Percentiles rank a stretch among this genome's conserved stretches.
phyloP scores from a whole-genome alignment of 92 coral and sea anemone species.

The Actinernus sp. region DNA sequence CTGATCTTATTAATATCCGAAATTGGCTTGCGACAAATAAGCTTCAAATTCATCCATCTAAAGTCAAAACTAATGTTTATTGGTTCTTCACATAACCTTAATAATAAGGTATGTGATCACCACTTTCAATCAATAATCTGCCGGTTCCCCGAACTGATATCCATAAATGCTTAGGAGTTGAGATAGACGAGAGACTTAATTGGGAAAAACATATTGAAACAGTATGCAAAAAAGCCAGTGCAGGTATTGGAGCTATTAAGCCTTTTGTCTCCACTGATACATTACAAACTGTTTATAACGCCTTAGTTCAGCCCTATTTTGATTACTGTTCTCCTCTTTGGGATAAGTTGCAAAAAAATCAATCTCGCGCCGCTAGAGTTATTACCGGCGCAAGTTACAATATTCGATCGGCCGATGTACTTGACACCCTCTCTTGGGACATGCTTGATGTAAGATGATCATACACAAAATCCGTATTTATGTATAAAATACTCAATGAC shows the following conservation, averaged over 20 bases:
- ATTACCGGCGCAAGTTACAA: slow-evolving; percentile 36
- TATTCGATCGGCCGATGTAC: slow-evolving; percentile 3
- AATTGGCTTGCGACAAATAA: slow-evolving; percentile 19
- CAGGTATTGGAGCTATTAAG: too few relatives aligned
- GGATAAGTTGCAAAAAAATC: slow-evolving; percentile 13
- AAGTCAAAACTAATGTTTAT: slow-evolving; percentile 38
- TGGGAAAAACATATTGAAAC: slow-evolving; percentile 22
- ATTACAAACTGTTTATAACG: slow-evolving; percentile 4
- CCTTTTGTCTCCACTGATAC: too few relatives aligned
- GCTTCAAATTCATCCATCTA: slow-evolving; percentile 36
- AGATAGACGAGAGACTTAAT: slow-evolving; percentile 15
- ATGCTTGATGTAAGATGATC: neutral
- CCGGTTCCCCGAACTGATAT: neutral
- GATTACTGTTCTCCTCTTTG: slow-evolving; percentile 37
- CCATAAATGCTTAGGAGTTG: slow-evolving; percentile 31
- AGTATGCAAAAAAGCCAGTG: slow-evolving; percentile 24
- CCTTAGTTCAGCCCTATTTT: slow-evolving; percentile 27
- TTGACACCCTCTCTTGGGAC: neutral
- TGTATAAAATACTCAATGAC: slow-evolving; percentile 27
- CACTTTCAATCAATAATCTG: neutral
- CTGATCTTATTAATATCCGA: neutral
- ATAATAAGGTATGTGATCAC: neutral
- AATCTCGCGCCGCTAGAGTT: neutral
- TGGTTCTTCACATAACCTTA: slow-evolving; percentile 40
- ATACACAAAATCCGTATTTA: slow-evolving; percentile 2